Evolutionary conservation across 2,113 vertebrate genomes (phyloP), one percentile per base, ranked within the genome.

Genomic region (Sapayoa aenigma): DNA sequence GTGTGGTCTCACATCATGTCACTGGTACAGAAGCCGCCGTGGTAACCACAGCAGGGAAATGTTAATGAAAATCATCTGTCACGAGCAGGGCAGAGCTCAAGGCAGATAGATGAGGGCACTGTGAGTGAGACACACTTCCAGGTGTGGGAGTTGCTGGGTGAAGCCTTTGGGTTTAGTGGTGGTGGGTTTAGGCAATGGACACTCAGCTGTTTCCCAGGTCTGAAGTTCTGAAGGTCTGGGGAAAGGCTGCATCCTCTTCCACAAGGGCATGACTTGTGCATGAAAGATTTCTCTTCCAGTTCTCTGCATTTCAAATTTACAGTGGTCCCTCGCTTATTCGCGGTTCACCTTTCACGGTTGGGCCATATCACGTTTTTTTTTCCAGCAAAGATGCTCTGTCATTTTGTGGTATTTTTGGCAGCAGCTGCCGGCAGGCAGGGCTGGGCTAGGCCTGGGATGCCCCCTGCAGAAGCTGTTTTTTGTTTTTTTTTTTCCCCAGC

Each of bases 61-160:
- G 46, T 50, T 94, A 89, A 91, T 91, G 91, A 87, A 91, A 94
- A 89, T 73, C 53, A 87, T 83, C 58, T 11, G 22, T 91, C 93
- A 73, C 6, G 49, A 89, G 44, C 84, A 79, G 46, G 69, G 56
- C 66, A 81, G 74, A 22, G 5, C 74, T 93, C 2, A 0, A 66
- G 79, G 46, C 33, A 77, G 59, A 90, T 12, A 21, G 60, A 75
- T 41, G 80, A 53, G 73, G 79, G 56, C 47, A 24, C 73, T 65
- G 68, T 0, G 2, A 65, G 44, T 2, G 4, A 65, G 60, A 9
- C 10, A 3, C 2, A 12, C 42, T 77, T 52, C 59, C 33, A 76
- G 78, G 65, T 20, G 68, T 37, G 69, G 52, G 27, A 82, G 44
- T 44, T 83, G 58, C 69, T 53, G 65, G n/a, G 31, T 30, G 37